Evolutionary conservation across 2,888 invertebrate genomes (phyloP), one percentile per base, ranked within the genome.

Genomic region (Polydrusus cervinus): DNA sequence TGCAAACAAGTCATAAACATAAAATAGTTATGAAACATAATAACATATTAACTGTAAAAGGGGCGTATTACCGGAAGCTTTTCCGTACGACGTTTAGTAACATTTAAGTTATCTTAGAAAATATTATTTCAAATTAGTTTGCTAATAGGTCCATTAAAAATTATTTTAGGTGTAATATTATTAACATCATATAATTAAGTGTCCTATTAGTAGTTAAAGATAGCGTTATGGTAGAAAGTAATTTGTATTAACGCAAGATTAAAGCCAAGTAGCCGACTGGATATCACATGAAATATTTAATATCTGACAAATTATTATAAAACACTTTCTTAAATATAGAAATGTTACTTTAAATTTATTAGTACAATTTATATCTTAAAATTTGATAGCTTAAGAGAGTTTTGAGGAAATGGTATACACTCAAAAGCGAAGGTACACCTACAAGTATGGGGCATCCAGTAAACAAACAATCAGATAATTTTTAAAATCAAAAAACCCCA

Each of bases 131-230:
- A 62, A 62, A 62, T 70, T 70, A 70, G 62, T 70, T 40, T 49
- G 61, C 62, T 70, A 70, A 70, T 61, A 61, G 62, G 62, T 20
- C 51, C 49, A 70, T 62, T 70, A 61, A 70, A 69, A 62, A 70
- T 61, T 34, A 61, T 34, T 70, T 70, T 70, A 62, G 51, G 45
- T 49, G 62, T 62, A 62, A 62, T 62, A 62, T 38, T 69, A 57
- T 61, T 70, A 62, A 62, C 38, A 51, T 38, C 45, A 18, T 43
- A 51, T 61, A 60, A 70, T 62, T 70, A 70, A 70, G 49, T 60
- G 70, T 51, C 61, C 51, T 70, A 70, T 70, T 70, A 70, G 62
- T 70, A 18, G 0, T 16, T 45, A 5, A 18, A 25, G 61, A 70
- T 61, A 49, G 49, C 60, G 18, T 38, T 20, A 34, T 47, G n/a